Evolutionary conservation across 2,888 invertebrate genomes (phyloP).

Genomic region (Lysandra coridon): DNA sequence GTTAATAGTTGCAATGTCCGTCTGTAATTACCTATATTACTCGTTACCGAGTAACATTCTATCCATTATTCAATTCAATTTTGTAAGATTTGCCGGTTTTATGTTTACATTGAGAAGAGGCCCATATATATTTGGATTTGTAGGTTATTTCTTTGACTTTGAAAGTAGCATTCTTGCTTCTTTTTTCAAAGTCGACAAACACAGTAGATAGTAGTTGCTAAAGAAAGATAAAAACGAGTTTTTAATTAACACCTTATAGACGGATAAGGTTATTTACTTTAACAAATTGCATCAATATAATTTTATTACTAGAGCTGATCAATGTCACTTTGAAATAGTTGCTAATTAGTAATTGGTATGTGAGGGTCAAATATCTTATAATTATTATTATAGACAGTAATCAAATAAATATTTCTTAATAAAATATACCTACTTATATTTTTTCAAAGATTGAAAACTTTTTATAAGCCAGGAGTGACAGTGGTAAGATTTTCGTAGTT

Average conservation of each 20-base stretch:
- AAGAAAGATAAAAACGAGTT: not conserved
- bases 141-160: not conserved
- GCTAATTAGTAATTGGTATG: constrained; percentile 10
- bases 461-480: too few relatives aligned
- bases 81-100: not conserved
- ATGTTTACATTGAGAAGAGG: not conserved
- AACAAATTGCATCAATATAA: constrained; percentile 7
- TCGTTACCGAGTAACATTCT: not conserved
- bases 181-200: not conserved
- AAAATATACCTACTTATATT: too few relatives aligned
- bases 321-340: not conserved
- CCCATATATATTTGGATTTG: not conserved
- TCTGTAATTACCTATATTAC: constrained; percentile 33
- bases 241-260: constrained; percentile 10
- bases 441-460: too few relatives aligned
- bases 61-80: not conserved
- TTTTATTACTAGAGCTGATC: not conserved
- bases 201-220: not conserved
- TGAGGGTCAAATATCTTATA: not conserved
- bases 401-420: not conserved
- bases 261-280: not conserved
- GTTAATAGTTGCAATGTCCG: constrained; percentile 35
- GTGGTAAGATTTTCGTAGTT: too few relatives aligned
- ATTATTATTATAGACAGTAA: not conserved
- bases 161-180: not conserved